phyloP scores from a whole-genome alignment of 1,140 invertebrate species.

The Planococcus citri region DNA sequence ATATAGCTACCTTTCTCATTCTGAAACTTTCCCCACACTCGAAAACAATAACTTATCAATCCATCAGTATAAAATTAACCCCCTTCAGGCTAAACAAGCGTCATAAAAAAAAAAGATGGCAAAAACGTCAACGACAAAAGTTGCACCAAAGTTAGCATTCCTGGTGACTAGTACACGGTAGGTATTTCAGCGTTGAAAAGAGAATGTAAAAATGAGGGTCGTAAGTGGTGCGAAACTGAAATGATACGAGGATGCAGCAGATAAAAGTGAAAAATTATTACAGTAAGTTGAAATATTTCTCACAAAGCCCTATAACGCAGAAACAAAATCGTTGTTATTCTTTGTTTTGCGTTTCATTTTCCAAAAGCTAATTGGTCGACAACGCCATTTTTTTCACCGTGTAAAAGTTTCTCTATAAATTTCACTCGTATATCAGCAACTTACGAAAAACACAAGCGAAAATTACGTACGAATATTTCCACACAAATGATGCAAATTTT shows the following conservation, averaged over 20 bases:
- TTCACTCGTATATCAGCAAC: too few relatives aligned
- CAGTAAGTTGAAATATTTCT: neutral
- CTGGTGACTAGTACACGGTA: too few relatives aligned
- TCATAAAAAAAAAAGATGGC: neutral
- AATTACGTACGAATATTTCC: too few relatives aligned
- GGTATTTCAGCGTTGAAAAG: neutral
- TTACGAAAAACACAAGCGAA: too few relatives aligned
- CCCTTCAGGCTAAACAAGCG: too few relatives aligned
- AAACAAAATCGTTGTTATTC: neutral
- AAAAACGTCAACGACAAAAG: neutral
- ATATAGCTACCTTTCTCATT: too few relatives aligned
- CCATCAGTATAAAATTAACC: too few relatives aligned
- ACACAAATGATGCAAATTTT: too few relatives aligned
- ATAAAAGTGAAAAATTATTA: conserved; percentile 8
- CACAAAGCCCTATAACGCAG: neutral
- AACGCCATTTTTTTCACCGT: too few relatives aligned
- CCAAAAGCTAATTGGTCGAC: neutral
- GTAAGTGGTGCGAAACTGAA: conserved; percentile 2
- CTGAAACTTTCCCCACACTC: too few relatives aligned
- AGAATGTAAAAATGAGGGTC: neutral
- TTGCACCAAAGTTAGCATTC: neutral
- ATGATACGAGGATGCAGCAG: neutral
- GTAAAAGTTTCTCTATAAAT: too few relatives aligned
- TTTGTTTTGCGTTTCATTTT: neutral
- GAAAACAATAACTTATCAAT: too few relatives aligned